Base-by-base conservation (phyloP, 2,888 invertebrate species). In the Microctonus brassicae region DNA sequence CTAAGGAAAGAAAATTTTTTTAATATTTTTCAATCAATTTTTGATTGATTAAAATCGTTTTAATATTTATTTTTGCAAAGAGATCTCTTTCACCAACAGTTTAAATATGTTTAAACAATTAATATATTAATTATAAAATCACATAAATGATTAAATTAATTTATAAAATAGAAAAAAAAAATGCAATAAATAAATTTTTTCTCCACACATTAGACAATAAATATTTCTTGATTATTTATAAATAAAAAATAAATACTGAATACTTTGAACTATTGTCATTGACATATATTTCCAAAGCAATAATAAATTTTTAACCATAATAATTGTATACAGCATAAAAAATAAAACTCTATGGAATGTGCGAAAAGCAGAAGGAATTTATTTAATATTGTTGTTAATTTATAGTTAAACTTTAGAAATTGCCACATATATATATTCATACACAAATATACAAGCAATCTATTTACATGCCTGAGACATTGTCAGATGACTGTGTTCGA, bases 381-480 rank as follows among this genome's bases (percentile, higher is more conserved):
- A 39, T 39, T n/a, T 39, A 39, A n/a, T n/a, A n/a, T n/a, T n/a
- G n/a, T n/a, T n/a, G 47, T 47, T 47, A 17, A 47, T 47, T 47
- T 17, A 39, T 47, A 17, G 29, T 29, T 29, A 3, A 17, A 47
- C 17, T 47, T 47, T 47, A n/a, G 61, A 13, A 3, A 29, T 6
- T 5, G 36, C 13, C 20, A 36, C 22, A 24, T 39, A 33, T 17
- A 20, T 61, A 20, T 10, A 60, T 29, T 4, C 33, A 60, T 33
- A 60, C 36, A 7, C 17, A 57, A 17, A 20, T 36, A 29, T 10
- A 26, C n/a, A 33, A 29, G 42, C 6, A 11, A 10, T n/a, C 10
- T 62, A 52, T 72, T 53, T n/a, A 17, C 39, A 13, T 26, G 33
- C 42, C 62, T n/a, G 39, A 62, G 36, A 62, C 39, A 36, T 3